These are phyloP conservation scores for Chrysocyon brachyurus DNA, from an alignment of 2,797 vertebrate genomes.

Conservation along the genomic window DNA sequence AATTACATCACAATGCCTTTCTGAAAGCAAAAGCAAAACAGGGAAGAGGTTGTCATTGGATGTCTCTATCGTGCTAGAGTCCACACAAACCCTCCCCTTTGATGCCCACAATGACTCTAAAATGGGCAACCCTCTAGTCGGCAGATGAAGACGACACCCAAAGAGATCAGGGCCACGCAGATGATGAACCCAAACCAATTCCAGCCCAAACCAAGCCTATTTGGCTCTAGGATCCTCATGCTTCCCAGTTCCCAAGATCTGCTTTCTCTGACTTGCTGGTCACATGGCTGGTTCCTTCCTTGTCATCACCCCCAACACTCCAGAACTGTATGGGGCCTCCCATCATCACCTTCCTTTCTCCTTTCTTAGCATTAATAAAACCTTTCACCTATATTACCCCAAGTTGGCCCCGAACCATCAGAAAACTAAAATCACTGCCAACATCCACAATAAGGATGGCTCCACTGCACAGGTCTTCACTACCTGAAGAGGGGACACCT, in stretches of 20 bases:
- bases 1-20: background rate
- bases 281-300: background rate
- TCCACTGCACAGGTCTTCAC: background rate
- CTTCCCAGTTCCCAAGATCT: background rate
- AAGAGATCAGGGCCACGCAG: background rate
- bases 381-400: background rate
- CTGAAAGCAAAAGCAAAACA: background rate
- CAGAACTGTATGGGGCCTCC: background rate
- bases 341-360: background rate
- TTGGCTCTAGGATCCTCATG: too few species aligned
- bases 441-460: background rate
- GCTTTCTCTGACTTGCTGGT: background rate
- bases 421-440: background rate
- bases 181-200: background rate
- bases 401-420: background rate
- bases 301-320: background rate
- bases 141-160: background rate
- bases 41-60: background rate
- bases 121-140: background rate
- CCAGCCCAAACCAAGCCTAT: background rate
- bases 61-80: background rate
- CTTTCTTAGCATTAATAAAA: background rate
- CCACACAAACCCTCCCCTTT: background rate
- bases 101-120: background rate
- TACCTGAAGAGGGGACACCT: accelerated